Percentiles rank a stretch among this genome's conserved stretches.
These are phyloP conservation scores for Rhopalosiphum padi DNA, from an alignment of 1,140 invertebrate genomes.

Conservation along the genomic window DNA sequence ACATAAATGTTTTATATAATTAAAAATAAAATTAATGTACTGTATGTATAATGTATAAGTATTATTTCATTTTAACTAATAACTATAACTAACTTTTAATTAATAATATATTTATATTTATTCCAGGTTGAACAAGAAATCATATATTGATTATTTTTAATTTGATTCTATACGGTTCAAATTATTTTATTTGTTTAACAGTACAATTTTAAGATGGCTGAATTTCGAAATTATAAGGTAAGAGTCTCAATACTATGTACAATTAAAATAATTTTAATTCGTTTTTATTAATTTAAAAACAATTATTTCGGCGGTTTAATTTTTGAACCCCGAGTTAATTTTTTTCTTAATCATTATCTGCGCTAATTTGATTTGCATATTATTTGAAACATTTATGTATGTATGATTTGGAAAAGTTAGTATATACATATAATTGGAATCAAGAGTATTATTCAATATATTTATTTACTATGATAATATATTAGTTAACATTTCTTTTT, in stretches of 20 bases:
- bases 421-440: slow-evolving; percentile 39
- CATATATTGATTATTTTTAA: neutral
- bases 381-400: slow-evolving; percentile 34
- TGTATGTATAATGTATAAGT: no score
- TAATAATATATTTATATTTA: slow-evolving; percentile 10
- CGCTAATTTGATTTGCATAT: neutral
- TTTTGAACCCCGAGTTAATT: neutral
- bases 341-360: neutral
- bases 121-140: neutral
- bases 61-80: neutral
- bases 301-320: neutral
- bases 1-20: no score
- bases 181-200: neutral
- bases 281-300: neutral
- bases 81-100: neutral
- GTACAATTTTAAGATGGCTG: neutral
- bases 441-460: neutral
- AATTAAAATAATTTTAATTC: neutral
- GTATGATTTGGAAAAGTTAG: slow-evolving; percentile 36
- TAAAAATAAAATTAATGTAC: no score
- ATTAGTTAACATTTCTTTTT: neutral
- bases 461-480: neutral
- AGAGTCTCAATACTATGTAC: neutral
- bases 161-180: neutral
- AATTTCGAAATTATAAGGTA: slow-evolving; percentile 27